Base-by-base conservation (phyloP, 2,113 vertebrate species). In the Cavia porcellus region DNA sequence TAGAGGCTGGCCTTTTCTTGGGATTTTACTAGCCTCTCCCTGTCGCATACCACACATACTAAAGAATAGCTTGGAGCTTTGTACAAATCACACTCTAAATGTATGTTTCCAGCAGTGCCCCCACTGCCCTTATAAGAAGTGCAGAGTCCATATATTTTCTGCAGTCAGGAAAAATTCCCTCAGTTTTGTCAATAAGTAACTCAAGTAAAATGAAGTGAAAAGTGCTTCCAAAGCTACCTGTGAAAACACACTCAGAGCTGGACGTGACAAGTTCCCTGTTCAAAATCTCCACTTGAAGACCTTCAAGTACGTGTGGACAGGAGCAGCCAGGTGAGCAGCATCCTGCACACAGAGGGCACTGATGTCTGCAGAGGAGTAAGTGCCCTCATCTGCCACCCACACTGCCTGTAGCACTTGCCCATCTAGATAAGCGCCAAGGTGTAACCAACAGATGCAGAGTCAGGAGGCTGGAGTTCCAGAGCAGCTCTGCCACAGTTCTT, bases 11-110 rank as follows among this genome's bases (percentile, higher is more conserved):
- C 82, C 77, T 74, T 97, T 97, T 0, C 2, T 62, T 96, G 81
- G 92, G 96, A 91, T 97, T 92, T 74, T 79, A 95, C 22, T 75
- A 96, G 89, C 42, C 90, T 96, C 45, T 96, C 7, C 0, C n/a
- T 93, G 95, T 81, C 61, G 90, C 83, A 94, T 91, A 96, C 72
- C 85, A 97, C 70, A 83, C 52, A 80, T 14, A 86, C 19, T 93
- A 91, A n/a, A 86, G 50, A 96, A 96, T 15, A 92, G n/a, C 86
- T 89, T 70, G 28, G 68, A 93, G 61, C 74, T 96, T 85, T 91
- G 55, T 32, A 50, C 30, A 64, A 45, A 57, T 86, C 38, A 88
- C 32, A 75, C 38, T 75, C 50, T 77, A 19, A 70, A 88, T 0
- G 3, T 45, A 0, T 79, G 79, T 87, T 92, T 87, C 64, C 55